These are phyloP conservation scores for Lycophotia porphyrea DNA, from an alignment of 2,888 invertebrate genomes.

Conservation along the genomic window DNA sequence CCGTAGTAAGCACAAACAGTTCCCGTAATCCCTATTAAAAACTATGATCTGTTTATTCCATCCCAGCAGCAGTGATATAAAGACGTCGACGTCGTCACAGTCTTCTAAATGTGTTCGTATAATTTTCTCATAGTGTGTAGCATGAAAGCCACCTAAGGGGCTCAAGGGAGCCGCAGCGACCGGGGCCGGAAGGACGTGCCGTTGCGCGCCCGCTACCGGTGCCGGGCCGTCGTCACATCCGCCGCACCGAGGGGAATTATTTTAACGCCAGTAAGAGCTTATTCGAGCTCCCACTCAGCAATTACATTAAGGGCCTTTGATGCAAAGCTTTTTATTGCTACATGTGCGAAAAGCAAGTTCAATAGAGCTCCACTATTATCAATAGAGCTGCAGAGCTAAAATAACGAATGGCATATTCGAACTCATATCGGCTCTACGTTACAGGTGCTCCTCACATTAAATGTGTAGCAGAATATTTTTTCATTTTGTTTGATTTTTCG, in stretches of 20 bases:
- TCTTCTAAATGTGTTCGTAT: slow-evolving; percentile 72
- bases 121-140: slow-evolving; percentile 73
- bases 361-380: slow-evolving; percentile 69
- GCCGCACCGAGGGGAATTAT: slow-evolving; percentile 77
- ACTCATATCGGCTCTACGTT: slow-evolving; percentile 37
- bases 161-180: slow-evolving; percentile 72
- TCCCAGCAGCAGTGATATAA: slow-evolving; percentile 31
- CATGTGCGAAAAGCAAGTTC: slow-evolving; percentile 65
- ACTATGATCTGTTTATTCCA: slow-evolving; percentile 29
- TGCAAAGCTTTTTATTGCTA: slow-evolving; percentile 71
- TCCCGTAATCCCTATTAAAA: slow-evolving; percentile 13
- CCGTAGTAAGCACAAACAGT: not conserved
- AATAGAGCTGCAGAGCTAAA: slow-evolving; percentile 56
- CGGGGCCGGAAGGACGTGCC: slow-evolving; percentile 80
- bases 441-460: slow-evolving; percentile 42
- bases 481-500: slow-evolving; percentile 26
- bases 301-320: slow-evolving; percentile 78
- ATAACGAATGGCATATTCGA: slow-evolving; percentile 54
- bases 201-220: slow-evolving; percentile 77
- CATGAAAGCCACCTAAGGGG: slow-evolving; percentile 75
- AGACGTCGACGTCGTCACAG: slow-evolving; percentile 57
- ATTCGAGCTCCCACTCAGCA: slow-evolving; percentile 70
- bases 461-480: slow-evolving; percentile 41
- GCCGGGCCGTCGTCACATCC: slow-evolving; percentile 77
- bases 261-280: slow-evolving; percentile 77